phyloP scores from a whole-genome alignment of 2,113 vertebrate species.

The Falco punctatus region DNA sequence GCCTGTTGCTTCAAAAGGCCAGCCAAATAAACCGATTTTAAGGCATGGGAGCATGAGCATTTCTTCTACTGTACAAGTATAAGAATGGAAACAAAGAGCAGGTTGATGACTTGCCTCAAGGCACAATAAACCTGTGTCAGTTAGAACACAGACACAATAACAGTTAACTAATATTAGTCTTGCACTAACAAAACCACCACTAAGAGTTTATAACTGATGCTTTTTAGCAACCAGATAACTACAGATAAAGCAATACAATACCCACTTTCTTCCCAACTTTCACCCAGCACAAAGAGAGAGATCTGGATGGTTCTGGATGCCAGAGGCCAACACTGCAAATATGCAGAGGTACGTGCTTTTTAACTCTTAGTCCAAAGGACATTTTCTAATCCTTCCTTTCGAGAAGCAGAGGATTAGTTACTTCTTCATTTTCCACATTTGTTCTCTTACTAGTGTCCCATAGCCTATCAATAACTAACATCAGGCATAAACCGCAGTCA shows the following conservation, averaged over 20 bases:
- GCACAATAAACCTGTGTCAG: neutral
- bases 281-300: neutral
- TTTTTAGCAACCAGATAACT: neutral
- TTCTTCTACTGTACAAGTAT: neutral
- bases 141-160: neutral
- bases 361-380: neutral
- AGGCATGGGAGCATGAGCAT: neutral
- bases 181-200: neutral
- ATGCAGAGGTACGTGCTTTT: neutral
- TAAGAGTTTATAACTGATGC: neutral
- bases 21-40: neutral
- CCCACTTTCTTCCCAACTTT: neutral
- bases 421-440: neutral
- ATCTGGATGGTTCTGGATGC: neutral
- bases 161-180: neutral
- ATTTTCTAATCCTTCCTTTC: neutral
- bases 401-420: neutral
- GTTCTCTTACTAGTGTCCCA: neutral
- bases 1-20: neutral
- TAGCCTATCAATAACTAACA: neutral
- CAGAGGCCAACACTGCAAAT: neutral
- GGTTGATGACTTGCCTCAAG: neutral
- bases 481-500: neutral
- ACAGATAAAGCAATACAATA: neutral
- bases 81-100: neutral